Conservation (phyloP, 2,888 invertebrate species). For the Amiota mariae region DNA sequence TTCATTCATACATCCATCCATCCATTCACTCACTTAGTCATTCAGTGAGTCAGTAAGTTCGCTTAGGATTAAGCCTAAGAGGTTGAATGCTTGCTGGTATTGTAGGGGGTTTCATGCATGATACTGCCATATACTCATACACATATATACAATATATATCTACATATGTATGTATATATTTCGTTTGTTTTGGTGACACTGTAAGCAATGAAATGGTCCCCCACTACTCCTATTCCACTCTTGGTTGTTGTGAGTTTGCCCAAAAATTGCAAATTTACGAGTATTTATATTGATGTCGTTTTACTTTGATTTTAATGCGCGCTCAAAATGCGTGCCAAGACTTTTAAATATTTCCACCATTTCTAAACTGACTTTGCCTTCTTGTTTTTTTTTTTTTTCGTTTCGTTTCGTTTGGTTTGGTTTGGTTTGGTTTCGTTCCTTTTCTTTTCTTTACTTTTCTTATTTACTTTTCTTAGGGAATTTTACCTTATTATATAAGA, state of each 20-base stretch:
- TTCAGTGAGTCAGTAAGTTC: no score
- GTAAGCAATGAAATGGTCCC: no score
- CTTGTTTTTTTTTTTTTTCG: no score
- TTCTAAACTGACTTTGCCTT: conserved; percentile 2
- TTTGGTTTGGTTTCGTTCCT: background rate
- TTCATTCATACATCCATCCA: conserved; percentile 29
- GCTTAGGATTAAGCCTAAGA: no score
- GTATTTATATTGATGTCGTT: conserved; percentile 69
- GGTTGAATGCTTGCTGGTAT: no score
- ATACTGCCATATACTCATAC: background rate
- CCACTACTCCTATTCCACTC: background rate
- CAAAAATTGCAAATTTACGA: conserved; percentile 67
- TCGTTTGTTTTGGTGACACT: conserved; percentile 14
- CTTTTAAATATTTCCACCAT: conserved; percentile 47
- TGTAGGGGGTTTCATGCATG: conserved; percentile 9
- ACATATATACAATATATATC: no score
- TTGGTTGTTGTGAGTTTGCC: conserved; percentile 41
- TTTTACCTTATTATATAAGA: background rate
- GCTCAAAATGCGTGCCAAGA: conserved; percentile 64
- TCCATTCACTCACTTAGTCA: conserved; percentile 7
- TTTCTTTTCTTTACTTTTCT: background rate
- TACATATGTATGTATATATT: conserved; percentile 17
- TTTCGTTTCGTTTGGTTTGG: no score
- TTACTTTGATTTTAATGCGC: conserved; percentile 67
- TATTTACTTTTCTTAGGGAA: background rate